phyloP scores from a whole-genome alignment of 2,888 invertebrate genomes.

The Sicus ferrugineus region DNA sequence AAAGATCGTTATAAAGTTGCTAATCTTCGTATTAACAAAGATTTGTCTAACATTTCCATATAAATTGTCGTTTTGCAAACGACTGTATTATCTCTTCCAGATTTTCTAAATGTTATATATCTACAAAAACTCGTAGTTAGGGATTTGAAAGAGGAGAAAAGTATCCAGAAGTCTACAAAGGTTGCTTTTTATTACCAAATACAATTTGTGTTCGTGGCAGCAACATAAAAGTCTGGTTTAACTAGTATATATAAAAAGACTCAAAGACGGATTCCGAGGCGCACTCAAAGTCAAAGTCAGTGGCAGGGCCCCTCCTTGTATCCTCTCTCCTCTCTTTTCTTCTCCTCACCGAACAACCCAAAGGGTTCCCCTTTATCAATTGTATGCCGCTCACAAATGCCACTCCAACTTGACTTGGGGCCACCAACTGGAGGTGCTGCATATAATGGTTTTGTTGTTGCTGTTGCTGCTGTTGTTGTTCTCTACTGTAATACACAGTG shows the following conservation, averaged over 20 bases:
- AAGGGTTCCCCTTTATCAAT: slow-evolving; percentile 6
- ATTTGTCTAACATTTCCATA: too few relatives aligned
- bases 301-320: background rate
- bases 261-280: background rate
- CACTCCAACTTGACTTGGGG: slow-evolving; percentile 7
- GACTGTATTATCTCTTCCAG: too few relatives aligned
- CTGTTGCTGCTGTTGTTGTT: slow-evolving; percentile 21
- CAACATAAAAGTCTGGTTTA: too few relatives aligned
- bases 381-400: slow-evolving; percentile 14
- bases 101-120: too few relatives aligned
- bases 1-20: too few relatives aligned
- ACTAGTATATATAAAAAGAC: background rate
- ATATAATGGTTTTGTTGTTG: slow-evolving; percentile 16
- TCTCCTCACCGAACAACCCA: background rate
- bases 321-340: background rate
- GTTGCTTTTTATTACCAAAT: too few relatives aligned
- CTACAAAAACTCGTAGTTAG: too few relatives aligned
- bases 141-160: too few relatives aligned
- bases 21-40: too few relatives aligned
- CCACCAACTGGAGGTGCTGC: background rate
- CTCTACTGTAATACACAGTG: slow-evolving; percentile 16
- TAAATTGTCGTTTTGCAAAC: too few relatives aligned
- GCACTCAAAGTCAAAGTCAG: background rate
- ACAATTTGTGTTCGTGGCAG: too few relatives aligned
- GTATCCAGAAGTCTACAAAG: too few relatives aligned